These are phyloP conservation scores for Chelonia mydas DNA, from an alignment of 2,797 vertebrate species.

Conservation along the genomic window DNA sequence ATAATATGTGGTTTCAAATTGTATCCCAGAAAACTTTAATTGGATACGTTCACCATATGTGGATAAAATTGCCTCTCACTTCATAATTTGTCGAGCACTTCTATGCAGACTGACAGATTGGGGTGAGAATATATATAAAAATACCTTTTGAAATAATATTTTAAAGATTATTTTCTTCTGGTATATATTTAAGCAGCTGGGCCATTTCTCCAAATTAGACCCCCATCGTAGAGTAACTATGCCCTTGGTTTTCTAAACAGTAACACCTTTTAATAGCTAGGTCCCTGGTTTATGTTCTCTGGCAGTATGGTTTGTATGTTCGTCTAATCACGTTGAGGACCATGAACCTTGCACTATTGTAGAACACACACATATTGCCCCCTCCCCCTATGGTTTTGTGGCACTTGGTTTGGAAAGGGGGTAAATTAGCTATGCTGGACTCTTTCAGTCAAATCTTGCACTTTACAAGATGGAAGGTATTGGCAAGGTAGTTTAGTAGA, in stretches of 20 bases:
- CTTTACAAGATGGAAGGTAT: neutral
- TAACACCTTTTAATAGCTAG: rapidly evolving
- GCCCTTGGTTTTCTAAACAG: neutral
- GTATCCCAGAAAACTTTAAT: neutral
- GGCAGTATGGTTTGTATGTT: neutral
- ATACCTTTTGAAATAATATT: neutral
- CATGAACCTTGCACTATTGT: neutral
- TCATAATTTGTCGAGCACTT: neutral
- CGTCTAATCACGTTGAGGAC: neutral
- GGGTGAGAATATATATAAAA: neutral
- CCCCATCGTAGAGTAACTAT: neutral
- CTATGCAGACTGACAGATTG: neutral
- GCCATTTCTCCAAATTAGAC: neutral
- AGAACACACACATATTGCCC: neutral
- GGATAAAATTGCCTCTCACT: neutral
- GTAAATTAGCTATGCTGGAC: neutral
- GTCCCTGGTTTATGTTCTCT: neutral
- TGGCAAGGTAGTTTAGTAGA: neutral
- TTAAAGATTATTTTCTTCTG: neutral
- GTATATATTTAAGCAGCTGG: neutral
- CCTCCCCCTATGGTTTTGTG: neutral
- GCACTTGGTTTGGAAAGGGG: neutral
- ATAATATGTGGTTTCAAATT: slow-evolving; percentile 16
- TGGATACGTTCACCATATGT: neutral
- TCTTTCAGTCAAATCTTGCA: neutral